phyloP scores from a whole-genome alignment of 2,888 invertebrate species.

The Endomychus coccineus region DNA sequence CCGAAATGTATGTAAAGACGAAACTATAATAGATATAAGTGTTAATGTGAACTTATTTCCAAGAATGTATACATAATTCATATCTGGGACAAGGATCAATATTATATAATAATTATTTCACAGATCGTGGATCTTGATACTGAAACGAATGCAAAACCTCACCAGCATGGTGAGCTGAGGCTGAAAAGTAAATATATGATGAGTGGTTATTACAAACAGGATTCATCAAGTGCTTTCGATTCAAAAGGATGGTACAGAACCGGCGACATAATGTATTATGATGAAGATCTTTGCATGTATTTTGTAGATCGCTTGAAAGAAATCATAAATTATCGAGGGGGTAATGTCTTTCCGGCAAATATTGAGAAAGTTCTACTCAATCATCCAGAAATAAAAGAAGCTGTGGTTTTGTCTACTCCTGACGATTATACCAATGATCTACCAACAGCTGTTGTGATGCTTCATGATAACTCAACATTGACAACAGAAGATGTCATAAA shows the following conservation, averaged over 20 bases:
- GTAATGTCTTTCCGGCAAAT: constrained; percentile 66
- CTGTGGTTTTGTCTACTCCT: constrained; percentile 71
- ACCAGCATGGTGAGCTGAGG: constrained; percentile 48
- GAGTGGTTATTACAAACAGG: constrained; percentile 45
- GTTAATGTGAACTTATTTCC: no score
- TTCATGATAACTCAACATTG: constrained; percentile 20
- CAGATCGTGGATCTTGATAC: constrained; percentile 44
- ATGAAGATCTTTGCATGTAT: constrained; percentile 43
- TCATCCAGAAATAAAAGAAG: constrained; percentile 66
- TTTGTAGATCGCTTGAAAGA: constrained; percentile 45
- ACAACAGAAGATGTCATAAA: constrained; percentile 23
- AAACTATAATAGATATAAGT: no score
- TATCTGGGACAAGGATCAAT: no score
- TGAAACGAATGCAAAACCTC: constrained; percentile 42
- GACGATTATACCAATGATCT: constrained; percentile 63
- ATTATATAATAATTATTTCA: no score
- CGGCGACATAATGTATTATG: constrained; percentile 46
- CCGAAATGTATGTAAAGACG: no score
- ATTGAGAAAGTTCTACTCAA: constrained; percentile 62
- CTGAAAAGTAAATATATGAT: constrained; percentile 37
- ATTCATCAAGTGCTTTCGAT: constrained; percentile 39
- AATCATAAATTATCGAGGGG: constrained; percentile 44
- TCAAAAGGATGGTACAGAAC: constrained; percentile 45
- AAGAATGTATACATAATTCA: no score
- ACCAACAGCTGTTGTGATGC: constrained; percentile 44